Base-by-base conservation (phyloP, 1,140 invertebrate species). In the Callitettix versicolor region DNA sequence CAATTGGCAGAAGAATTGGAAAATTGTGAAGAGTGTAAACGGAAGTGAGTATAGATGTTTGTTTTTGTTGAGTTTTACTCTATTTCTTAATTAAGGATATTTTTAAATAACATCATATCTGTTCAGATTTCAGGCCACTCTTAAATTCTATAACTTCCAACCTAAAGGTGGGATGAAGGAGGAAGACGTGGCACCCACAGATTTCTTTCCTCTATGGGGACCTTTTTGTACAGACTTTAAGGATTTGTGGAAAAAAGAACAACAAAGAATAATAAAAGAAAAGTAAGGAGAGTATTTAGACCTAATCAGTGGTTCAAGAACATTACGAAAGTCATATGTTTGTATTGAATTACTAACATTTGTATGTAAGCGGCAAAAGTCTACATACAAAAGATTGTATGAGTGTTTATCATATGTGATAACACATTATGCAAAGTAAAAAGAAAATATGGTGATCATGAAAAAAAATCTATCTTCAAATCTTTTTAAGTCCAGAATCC, bases 201-300 rank as follows among this genome's bases (percentile, higher is more conserved):
- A 95, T 56, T 96, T 97, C 66, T 97, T 96, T 63, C 77, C 81
- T 53, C 70, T 87, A 21, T 97, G 93, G 93, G 77, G 81, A 0
- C 76, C 79, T 42, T 98, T 98, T 73, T 93, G 90, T 68, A 80
- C 80, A 46, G 94, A 97, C 69, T 97, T 97, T 67, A 95, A 95
- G 74, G 89, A 92, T 67, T 86, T 94, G 59, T 97, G 89, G 85
- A 95, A 94, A 65, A 92, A 89, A 65, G 93, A 97, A 70, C 83
- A 95, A 62, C 85, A 91, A 59, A 77, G 79, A 63, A 77, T 91
- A 21, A 77, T 84, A 52, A 91, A 91, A 71, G 84, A 91, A 71
- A 85, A 83, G 86, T 88, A 53, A 47, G 26, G 36, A 15, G 11
- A 17, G 14, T 20, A 1, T 56, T 46, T 53, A 14, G n/a, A 12